Evolutionary conservation across 2,888 invertebrate species (phyloP).

Genomic region (Anarsia innoxiella): DNA sequence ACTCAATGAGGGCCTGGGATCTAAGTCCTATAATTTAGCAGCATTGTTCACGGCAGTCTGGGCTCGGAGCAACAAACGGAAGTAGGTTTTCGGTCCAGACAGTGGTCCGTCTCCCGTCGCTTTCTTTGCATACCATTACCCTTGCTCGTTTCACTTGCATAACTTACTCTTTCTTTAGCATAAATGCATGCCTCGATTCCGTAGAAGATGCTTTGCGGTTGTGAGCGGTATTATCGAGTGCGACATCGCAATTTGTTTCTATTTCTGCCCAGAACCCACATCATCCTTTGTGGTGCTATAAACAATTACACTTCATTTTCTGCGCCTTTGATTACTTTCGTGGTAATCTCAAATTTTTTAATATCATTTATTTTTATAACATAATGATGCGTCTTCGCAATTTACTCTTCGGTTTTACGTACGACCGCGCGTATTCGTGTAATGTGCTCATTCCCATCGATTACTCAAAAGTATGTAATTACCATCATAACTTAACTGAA

Average conservation of each 20-base stretch:
- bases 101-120: conserved; percentile 42
- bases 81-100: conserved; percentile 64
- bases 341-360: conserved; percentile 29
- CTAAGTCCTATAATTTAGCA: conserved; percentile 65
- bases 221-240: conserved; percentile 41
- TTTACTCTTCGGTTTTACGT: conserved; percentile 23
- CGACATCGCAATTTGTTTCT: conserved; percentile 58
- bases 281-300: conserved; percentile 44
- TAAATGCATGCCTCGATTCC: conserved; percentile 11
- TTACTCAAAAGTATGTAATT: conserved; percentile 15
- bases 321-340: conserved; percentile 42
- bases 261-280: conserved; percentile 36
- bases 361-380: conserved; percentile 40
- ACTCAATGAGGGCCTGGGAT: conserved; percentile 54
- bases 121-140: conserved; percentile 38
- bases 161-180: conserved; percentile 2
- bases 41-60: conserved; percentile 54
- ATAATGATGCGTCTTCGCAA: conserved; percentile 34
- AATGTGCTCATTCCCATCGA: conserved; percentile 13
- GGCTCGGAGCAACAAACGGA: conserved; percentile 43
- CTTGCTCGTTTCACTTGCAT: conserved; percentile 7
- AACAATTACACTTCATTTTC: conserved; percentile 48
- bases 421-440: conserved; percentile 10
- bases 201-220: conserved; percentile 39
- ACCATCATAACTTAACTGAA: conserved; percentile 17